phyloP scores from a whole-genome alignment of 1,140 invertebrate species.

The Goniozus legneri region DNA sequence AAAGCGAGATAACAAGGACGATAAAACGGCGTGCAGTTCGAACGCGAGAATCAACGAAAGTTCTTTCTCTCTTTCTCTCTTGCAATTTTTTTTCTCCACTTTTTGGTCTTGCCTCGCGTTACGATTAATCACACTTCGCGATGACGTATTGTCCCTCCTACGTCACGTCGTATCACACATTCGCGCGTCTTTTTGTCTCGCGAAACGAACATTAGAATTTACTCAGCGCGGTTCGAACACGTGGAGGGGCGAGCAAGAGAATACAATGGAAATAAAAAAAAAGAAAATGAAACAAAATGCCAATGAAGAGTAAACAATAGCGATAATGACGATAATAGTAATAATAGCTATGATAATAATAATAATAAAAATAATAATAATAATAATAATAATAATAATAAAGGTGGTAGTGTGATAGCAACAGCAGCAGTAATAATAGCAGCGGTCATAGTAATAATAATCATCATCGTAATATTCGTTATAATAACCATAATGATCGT shows the following conservation, averaged over 20 bases:
- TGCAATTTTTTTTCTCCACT: too few relatives aligned
- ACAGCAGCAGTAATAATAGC: conserved; percentile 17
- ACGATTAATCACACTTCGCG: too few relatives aligned
- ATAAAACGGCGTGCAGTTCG: too few relatives aligned
- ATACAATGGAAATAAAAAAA: background rate
- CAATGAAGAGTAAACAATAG: conserved; percentile 13
- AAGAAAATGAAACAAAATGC: background rate
- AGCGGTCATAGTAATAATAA: conserved; percentile 7
- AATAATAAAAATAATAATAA: conserved; percentile 13
- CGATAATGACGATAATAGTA: conserved; percentile 25
- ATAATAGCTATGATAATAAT: conserved; percentile 5
- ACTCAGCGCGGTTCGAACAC: background rate
- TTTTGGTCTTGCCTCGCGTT: too few relatives aligned
- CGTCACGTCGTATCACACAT: too few relatives aligned
- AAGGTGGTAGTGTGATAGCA: conserved; percentile 19
- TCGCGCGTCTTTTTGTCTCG: too few relatives aligned
- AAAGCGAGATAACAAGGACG: too few relatives aligned
- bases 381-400: conserved; percentile 23
- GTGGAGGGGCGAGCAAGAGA: background rate
- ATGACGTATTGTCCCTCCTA: too few relatives aligned
- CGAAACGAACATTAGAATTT: background rate
- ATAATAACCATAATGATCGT: too few relatives aligned
- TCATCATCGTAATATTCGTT: conserved; percentile 17
- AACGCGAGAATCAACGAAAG: too few relatives aligned
- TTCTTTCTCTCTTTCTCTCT: too few relatives aligned